Evolutionary conservation across 2,113 vertebrate genomes (phyloP).

Genomic region (Brienomyrus brachyistius): DNA sequence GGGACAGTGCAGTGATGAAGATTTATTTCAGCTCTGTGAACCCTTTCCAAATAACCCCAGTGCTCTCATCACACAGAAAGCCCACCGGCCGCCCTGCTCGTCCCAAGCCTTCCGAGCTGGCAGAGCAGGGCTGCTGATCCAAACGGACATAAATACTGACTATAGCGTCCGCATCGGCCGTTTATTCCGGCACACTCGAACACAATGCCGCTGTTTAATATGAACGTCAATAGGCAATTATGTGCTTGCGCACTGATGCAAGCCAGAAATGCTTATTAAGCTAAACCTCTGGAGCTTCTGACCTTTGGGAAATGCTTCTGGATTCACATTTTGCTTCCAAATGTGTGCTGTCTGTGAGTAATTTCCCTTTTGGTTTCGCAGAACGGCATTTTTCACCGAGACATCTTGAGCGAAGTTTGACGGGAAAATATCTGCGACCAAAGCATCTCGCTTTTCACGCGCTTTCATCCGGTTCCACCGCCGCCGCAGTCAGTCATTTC

Average conservation of each 20-base stretch:
- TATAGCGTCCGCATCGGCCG: neutral
- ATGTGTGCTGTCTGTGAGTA: neutral
- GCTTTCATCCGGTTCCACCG: neutral
- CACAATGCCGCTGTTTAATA: neutral
- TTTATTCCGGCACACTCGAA: neutral
- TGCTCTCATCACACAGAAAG: neutral
- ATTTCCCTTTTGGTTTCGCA: neutral
- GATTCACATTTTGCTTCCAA: neutral
- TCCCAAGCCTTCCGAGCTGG: neutral
- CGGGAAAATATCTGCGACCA: neutral
- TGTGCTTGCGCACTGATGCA: neutral
- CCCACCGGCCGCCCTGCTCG: neutral
- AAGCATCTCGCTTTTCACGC: neutral
- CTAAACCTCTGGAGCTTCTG: neutral
- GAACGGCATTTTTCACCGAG: neutral
- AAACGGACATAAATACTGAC: neutral
- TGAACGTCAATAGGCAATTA: neutral
- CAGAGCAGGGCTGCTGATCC: neutral
- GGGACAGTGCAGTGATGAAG: neutral
- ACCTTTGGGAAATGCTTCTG: neutral
- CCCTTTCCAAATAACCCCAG: neutral
- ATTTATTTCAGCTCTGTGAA: neutral
- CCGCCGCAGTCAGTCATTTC: neutral
- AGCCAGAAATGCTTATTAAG: neutral
- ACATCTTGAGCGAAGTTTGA: neutral